Base-by-base conservation (phyloP, 2,888 invertebrate genomes). In the Tinea pellionella region DNA sequence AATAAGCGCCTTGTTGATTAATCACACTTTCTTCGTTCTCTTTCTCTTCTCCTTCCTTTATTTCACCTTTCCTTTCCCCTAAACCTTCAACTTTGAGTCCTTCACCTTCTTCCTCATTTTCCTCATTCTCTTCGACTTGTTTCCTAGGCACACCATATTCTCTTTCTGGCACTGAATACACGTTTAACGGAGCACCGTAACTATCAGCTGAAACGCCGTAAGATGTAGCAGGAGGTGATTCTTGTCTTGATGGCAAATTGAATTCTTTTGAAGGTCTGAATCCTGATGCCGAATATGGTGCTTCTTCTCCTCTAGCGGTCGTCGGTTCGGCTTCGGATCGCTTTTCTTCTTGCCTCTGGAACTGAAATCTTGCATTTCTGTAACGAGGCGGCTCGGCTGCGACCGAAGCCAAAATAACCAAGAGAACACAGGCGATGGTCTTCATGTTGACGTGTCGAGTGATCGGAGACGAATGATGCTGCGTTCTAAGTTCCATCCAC, bases 1-100 rank as follows among this genome's bases (percentile, higher is more conserved):
- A 92, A 72, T 92, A 92, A 29, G 89, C 88, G 6, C 91, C 91
- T 65, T 80, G 75, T 57, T 73, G 68, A 62, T 72, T 80, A 18
- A 88, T 70, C 4, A 85, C 82, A 59, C 75, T 71, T 12, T 79
- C 78, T n/a, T 19, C 56, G 12, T 59, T 56, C 0, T 70, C 71
- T 57, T 77, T 74, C 19, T 75, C 73, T 29, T 74, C 74, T 47
- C 64, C 64, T 29, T 73, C 74, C 9, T 72, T 72, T 61, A 84
- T 59, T 64, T 75, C 70, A 16, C 69, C 67, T 62, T 60, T 69
- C 61, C 61, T 75, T n/a, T 66, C 66, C 11, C 66, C 65, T 8
- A 60, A 16, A 55, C 62, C 63, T 63, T 63, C 63, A 7, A 63
- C 63, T 57, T 62, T 63, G 18, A 63, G 42, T 55, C 47, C 43